phyloP scores from a whole-genome alignment of 2,797 vertebrate genomes.

The Gypaetus barbatus region DNA sequence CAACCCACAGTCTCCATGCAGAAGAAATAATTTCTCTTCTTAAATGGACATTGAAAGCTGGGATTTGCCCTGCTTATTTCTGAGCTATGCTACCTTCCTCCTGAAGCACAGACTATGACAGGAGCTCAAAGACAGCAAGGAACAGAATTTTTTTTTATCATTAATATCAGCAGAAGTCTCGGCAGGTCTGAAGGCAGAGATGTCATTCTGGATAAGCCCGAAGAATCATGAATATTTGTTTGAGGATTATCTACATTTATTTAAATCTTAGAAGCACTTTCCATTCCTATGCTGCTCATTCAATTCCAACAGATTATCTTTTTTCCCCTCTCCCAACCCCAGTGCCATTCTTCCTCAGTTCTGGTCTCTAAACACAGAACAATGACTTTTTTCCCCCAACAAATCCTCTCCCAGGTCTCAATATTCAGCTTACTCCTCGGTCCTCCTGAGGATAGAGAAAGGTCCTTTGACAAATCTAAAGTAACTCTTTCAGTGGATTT shows the following conservation, averaged over 20 bases:
- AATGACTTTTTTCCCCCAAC: not conserved
- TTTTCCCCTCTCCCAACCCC: not conserved
- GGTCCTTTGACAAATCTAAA: not conserved
- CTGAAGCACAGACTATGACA: not conserved
- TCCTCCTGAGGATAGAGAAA: not conserved
- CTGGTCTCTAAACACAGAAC: not conserved
- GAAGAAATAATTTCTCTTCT: not conserved
- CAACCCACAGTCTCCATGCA: not conserved
- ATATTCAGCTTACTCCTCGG: not conserved
- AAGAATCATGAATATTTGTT: not conserved
- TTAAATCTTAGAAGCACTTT: not conserved
- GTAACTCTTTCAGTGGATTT: not conserved
- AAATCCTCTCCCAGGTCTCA: not conserved
- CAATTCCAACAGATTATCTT: not conserved
- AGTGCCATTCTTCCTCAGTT: not conserved
- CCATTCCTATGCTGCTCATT: not conserved
- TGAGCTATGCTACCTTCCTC: not conserved
- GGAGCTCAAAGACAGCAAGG: not conserved
- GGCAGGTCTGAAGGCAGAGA: not conserved
- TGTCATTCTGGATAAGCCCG: not conserved
- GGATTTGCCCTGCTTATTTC: not conserved
- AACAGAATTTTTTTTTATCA: not conserved
- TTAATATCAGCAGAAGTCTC: not conserved
- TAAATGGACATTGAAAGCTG: not conserved
- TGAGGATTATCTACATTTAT: slow-evolving; percentile 11